A percentile compares a stretch with the other conserved stretches of the same genome.
Conservation (phyloP, 2,888 invertebrate species). For the Polietes domitor region DNA sequence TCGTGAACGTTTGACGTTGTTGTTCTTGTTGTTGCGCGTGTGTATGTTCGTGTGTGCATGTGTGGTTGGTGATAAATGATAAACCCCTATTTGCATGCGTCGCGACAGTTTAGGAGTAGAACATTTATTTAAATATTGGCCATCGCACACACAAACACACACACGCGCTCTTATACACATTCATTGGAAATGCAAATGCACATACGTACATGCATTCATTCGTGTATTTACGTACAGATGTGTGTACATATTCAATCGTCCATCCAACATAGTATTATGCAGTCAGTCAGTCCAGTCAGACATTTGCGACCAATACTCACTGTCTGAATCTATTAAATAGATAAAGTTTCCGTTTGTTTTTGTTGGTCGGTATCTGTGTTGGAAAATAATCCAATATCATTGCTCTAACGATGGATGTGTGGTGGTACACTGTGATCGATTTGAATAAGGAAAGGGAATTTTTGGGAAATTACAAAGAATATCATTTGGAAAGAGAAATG, state of each 20-base stretch:
- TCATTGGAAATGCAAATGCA: neutral
- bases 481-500: too few species aligned
- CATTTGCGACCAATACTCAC: conserved; percentile 23
- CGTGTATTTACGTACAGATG: neutral
- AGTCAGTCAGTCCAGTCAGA: neutral
- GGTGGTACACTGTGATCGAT: neutral
- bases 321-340: conserved; percentile 28
- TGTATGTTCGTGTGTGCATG: too few species aligned
- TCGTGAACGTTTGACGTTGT: neutral
- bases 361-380: neutral
- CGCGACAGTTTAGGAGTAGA: conserved; percentile 53
- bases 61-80: too few species aligned
- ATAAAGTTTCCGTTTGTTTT: conserved; percentile 20
- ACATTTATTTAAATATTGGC: conserved; percentile 36
- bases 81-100: conserved; percentile 65
- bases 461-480: too few species aligned
- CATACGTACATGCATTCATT: neutral
- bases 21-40: neutral
- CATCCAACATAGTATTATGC: neutral
- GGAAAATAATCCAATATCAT: conserved; percentile 3
- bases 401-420: neutral
- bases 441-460: neutral
- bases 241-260: conserved; percentile 9
- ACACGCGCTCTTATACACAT: neutral
- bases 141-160: conserved; percentile 15